Evolutionary conservation across 2,113 vertebrate species (phyloP).

Genomic region (Loxodonta africana): DNA sequence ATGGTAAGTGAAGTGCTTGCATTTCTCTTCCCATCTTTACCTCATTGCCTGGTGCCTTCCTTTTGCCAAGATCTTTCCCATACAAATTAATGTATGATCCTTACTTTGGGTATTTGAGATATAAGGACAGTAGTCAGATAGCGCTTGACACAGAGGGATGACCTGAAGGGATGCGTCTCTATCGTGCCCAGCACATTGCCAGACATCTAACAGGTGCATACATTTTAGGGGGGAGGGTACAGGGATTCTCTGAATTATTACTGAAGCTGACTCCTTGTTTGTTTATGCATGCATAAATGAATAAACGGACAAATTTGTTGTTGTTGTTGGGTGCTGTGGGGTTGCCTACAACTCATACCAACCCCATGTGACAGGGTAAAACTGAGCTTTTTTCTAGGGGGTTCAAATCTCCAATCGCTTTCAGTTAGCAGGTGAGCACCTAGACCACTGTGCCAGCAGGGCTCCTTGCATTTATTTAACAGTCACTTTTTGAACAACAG

Average conservation of each 20-base stretch:
- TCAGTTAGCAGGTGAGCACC: too few species aligned
- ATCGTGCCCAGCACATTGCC: neutral
- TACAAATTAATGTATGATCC: neutral
- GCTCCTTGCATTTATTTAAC: neutral
- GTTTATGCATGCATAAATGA: neutral
- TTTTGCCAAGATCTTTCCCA: neutral
- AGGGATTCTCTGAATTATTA: neutral
- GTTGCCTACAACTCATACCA: neutral
- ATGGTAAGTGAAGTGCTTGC: neutral
- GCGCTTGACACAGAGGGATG: neutral
- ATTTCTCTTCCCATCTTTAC: neutral
- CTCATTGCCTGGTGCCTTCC: neutral
- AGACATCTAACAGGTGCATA: neutral
- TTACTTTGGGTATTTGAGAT: neutral
- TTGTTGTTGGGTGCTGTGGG: neutral
- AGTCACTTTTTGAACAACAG: neutral
- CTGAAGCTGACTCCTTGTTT: neutral
- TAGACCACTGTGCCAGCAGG: neutral
- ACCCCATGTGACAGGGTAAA: too few species aligned
- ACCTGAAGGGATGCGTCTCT: neutral
- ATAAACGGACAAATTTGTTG: neutral
- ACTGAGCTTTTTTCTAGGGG: too few species aligned
- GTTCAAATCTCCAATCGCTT: too few species aligned
- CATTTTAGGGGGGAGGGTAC: neutral
- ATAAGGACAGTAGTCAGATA: neutral